These are phyloP conservation scores for Melanerpes formicivorus DNA, from an alignment of 2,113 vertebrate species.

Conservation along the genomic window DNA sequence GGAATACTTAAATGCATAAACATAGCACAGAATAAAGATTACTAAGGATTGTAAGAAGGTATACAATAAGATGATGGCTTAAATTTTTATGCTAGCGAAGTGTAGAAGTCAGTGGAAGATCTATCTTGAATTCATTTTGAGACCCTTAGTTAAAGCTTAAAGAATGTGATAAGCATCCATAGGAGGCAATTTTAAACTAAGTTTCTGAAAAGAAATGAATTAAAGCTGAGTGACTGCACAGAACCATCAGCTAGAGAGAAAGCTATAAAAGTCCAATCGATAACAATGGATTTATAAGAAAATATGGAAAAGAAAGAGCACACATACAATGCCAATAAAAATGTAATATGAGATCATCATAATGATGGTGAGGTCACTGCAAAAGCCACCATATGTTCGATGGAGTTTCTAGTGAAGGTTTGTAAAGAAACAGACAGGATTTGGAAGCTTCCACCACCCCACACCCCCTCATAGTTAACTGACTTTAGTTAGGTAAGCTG, in stretches of 20 bases:
- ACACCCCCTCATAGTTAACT: not conserved
- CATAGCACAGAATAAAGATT: not conserved
- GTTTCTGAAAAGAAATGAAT: not conserved
- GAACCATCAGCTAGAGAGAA: not conserved
- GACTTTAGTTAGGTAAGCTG: not conserved
- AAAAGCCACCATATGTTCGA: not conserved
- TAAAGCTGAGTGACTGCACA: not conserved
- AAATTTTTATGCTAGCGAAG: not conserved
- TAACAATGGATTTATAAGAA: not conserved
- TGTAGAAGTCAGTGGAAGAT: not conserved
- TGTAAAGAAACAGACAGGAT: not conserved
- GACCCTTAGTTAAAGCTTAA: not conserved
- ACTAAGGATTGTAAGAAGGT: not conserved
- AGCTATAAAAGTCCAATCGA: not conserved
- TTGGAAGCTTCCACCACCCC: not conserved
- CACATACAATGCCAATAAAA: not conserved
- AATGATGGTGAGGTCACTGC: not conserved
- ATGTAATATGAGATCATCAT: not conserved
- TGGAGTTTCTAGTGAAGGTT: not conserved
- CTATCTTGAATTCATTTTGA: not conserved
- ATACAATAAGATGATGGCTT: not conserved
- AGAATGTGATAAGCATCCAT: not conserved
- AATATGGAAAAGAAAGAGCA: not conserved
- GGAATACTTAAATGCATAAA: not conserved
- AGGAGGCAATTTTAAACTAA: not conserved